A percentile compares a stretch with the other conserved stretches of the same genome.
phyloP scores from a whole-genome alignment of 1,140 invertebrate genomes.

The Tetragnatha versicolor region DNA sequence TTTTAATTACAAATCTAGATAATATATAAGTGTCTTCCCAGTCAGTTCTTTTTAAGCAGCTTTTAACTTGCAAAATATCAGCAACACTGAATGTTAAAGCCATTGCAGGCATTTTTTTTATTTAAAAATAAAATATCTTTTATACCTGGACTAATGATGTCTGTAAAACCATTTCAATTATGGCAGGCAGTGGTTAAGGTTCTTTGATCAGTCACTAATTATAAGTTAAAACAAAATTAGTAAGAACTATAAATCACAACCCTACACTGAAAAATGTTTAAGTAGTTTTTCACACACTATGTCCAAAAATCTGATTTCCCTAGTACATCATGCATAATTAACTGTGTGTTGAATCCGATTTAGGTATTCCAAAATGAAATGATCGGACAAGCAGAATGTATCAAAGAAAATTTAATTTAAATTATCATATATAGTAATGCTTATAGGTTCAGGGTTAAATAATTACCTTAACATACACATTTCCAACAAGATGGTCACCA shows the following conservation, averaged over 20 bases:
- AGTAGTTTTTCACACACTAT: not conserved
- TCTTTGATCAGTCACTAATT: slow-evolving; percentile 45
- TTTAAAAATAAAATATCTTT: too few species aligned
- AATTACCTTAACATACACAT: slow-evolving; percentile 94
- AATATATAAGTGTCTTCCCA: too few species aligned
- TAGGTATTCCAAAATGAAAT: too few species aligned
- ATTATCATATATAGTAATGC: not conserved
- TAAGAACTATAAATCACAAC: slow-evolving; percentile 25
- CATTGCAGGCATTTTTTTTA: too few species aligned
- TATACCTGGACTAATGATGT: slow-evolving; percentile 45
- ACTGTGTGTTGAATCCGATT: too few species aligned
- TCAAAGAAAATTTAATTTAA: not conserved
- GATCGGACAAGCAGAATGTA: too few species aligned
- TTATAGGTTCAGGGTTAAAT: not conserved
- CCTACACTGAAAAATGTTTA: slow-evolving; percentile 38
- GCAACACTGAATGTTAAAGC: too few species aligned
- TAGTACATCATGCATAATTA: too few species aligned
- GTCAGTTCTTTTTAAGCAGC: too few species aligned
- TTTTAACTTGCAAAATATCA: too few species aligned
- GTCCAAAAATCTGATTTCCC: slow-evolving; percentile 13
- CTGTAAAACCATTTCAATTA: slow-evolving; percentile 42
- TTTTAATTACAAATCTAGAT: too few species aligned
- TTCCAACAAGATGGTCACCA: slow-evolving; percentile 96
- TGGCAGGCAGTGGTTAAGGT: slow-evolving; percentile 38
- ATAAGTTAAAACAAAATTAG: slow-evolving; percentile 51